Evolutionary conservation across 2,888 invertebrate genomes (phyloP), one percentile per base, ranked within the genome.

Genomic region (Biston stratarius): DNA sequence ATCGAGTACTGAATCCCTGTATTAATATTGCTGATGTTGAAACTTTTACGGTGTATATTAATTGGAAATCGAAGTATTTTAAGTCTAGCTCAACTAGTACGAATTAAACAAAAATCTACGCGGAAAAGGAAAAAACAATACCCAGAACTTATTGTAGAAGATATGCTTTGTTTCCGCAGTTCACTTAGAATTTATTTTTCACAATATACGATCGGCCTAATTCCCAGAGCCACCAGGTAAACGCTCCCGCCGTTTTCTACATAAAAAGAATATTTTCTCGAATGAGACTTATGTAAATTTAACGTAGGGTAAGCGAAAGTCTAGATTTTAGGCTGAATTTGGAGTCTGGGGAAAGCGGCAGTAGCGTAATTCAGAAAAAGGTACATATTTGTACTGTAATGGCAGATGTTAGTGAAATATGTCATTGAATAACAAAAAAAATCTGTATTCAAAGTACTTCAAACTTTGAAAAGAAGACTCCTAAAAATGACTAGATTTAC

Each of bases 201-300:
- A n/a, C 52, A 49, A 64, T 53, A 51, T 34, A 57, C 34, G 33
- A n/a, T 34, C 10, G 34, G 5, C 42, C 55, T 64, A 55, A 53
- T 64, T 59, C 38, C 40, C 11, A 14, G 34, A 33, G 56, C 33
- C 36, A 48, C 45, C 56, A 63, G 48, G 63, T 63, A 56, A 59
- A 40, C 63, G 51, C n/a, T 59, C 38, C 51, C 42, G 48, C 49
- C 44, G 47, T 63, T 59, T 60, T 56, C 44, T 42, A 47, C 12
- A 56, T 14, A 49, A 56, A 59, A 59, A 15, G 44, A 59, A 68
- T 57, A 68, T 57, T 60, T 64, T 42, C 40, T 47, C 45, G 49
- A 67, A 58, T 36, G 64, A 61, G 59, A 69, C 59, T 56, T 70
- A 74, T 74, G 74, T 69, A 70, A 70, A 74, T 74, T 59, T 67